Base-by-base conservation (phyloP, 2,888 invertebrate genomes). In the Lissocephala sabroskyi region DNA sequence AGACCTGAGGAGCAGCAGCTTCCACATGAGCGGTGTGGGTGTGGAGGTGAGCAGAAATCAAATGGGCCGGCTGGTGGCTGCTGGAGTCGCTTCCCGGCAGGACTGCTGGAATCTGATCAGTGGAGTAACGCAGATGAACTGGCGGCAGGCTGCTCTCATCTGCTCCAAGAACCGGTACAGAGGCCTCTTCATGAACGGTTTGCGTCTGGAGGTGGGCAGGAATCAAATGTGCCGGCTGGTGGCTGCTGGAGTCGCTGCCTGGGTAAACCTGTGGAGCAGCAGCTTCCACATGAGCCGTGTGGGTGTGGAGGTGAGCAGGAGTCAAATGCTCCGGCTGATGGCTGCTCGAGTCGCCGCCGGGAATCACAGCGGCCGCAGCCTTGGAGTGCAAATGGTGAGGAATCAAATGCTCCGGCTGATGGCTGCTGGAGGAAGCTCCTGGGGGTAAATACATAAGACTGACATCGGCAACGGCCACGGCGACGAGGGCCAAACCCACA, bases 31-130 rank as follows among this genome's bases (percentile, higher is more conserved):
- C 18, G 11, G 33, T 10, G 32, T 48, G 51, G n/a, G 14, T 11
- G 14, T 13, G 13, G 13, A 18, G 9, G 11, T 18, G 19, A 13
- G 36, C 17, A 4, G 59, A 46, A 23, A 23, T 45, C 6, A 45
- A 28, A 6, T 59, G 41, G 1, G 35, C 52, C 0, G 60, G 60
- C 35, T 59, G 59, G 26, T 52, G 50, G 44, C 60, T 60, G 42
- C 45, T 56, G 2, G 49, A 48, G 26, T 52, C 59, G 2, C 28
- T 16, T 1, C 53, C 61, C 5, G 44, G 41, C n/a, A 32, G 10
- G 0, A 56, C 10, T 18, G n/a, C n/a, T n/a, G n/a, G n/a, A n/a
- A n/a, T n/a, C n/a, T n/a, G n/a, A n/a, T n/a, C n/a, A n/a, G n/a
- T n/a, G n/a, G n/a, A n/a, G n/a, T n/a, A n/a, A 19, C 7, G 42